phyloP scores from a whole-genome alignment of 2,113 vertebrate genomes.

The Charadrius vociferus region DNA sequence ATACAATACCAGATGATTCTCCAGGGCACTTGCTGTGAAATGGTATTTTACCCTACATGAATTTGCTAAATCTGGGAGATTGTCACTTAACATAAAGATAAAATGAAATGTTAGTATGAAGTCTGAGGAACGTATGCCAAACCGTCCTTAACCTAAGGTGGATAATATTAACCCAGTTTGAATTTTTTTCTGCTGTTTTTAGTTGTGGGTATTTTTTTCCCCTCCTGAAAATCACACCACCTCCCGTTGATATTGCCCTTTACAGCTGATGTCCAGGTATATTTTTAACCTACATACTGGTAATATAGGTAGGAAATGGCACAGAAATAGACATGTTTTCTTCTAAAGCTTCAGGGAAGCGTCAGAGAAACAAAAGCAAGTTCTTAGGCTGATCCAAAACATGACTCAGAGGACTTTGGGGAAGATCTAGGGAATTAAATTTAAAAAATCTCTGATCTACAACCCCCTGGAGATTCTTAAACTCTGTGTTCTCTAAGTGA shows the following conservation, averaged over 20 bases:
- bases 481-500: not conserved
- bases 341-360: not conserved
- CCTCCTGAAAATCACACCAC: not conserved
- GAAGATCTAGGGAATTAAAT: not conserved
- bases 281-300: not conserved
- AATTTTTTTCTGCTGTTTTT: not conserved
- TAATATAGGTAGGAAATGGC: not conserved
- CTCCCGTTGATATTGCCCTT: rapidly evolving
- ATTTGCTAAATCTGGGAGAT: not conserved
- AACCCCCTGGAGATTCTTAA: not conserved
- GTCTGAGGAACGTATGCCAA: not conserved
- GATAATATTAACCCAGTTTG: not conserved
- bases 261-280: not conserved
- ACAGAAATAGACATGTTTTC: not conserved
- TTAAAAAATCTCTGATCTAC: not conserved
- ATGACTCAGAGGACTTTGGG: not conserved
- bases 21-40: not conserved
- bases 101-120: not conserved
- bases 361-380: not conserved
- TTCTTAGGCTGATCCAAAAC: not conserved
- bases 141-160: not conserved
- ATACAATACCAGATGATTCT: not conserved
- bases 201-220: not conserved
- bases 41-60: not conserved
- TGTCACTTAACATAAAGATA: not conserved